Evolutionary conservation across 2,797 vertebrate species (phyloP), one percentile per base, ranked within the genome.

Genomic region (Pogoniulus pusillus): DNA sequence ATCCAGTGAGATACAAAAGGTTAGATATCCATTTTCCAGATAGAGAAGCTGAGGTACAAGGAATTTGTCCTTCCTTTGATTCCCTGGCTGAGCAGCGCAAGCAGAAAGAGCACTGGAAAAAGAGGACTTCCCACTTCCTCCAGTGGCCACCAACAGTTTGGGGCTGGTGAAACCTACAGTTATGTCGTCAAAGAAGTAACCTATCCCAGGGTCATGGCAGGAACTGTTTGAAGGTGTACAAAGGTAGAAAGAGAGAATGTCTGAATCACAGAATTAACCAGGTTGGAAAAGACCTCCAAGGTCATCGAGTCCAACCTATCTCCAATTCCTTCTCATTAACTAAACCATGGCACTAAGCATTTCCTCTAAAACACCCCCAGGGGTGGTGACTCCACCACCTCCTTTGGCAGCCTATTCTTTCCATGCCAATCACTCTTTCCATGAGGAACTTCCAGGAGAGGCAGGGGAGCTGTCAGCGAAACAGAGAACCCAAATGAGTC

Each of bases 401-500:
- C 45, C 45, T 22, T 10, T 11, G 45, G 45, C 20, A 47, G 45
- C 45, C 45, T 22, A 47, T 47, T 47, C 45, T n/a, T n/a, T n/a
- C 45, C 23, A 23, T 47, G 45, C 10, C 4, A 47, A 47, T 47
- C 45, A 23, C 22, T 47, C 45, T 47, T 23, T 23, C 20, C 12
- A 12, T 47, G 45, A 12, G 47, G 45, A 47, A 47, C 12, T 47
- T 47, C 45, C 24, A 23, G 57, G 29, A 63, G 55, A 89, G 30
- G 27, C 29, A 12, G 10, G 7, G 32, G 12, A 90, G 23, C 27
- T 0, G 0, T 55, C 68, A 49, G 54, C 65, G 53, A 79, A 74
- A 37, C 16, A 2, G 1, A 73, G 54, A 49, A 73, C 23, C 14
- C 0, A 0, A 39, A 19, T 23, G 39, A 84, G 64, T 51, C 20